Percentiles rank a stretch among this genome's conserved stretches.
Conservation (phyloP, 2,888 invertebrate genomes). For the Chorisops tibialis region DNA sequence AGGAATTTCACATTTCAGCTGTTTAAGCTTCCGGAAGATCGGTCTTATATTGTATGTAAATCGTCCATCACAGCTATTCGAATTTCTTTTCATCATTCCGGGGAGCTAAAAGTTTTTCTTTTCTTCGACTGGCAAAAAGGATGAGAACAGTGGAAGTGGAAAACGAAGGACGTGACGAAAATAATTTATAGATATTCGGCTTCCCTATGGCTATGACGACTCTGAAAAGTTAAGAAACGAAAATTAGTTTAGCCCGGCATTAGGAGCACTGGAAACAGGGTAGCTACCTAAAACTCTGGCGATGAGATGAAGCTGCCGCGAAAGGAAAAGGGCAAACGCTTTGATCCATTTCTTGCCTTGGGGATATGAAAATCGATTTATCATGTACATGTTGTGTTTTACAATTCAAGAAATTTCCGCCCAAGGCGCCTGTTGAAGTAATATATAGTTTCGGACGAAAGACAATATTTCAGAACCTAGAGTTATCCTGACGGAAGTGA, state of each 20-base stretch:
- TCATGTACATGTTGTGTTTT: slow-evolving; percentile 35
- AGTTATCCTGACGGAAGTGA: not conserved
- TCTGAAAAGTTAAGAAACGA: slow-evolving; percentile 34
- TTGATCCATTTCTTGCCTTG: slow-evolving; percentile 34
- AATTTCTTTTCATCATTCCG: slow-evolving; percentile 25
- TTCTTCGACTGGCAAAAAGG: slow-evolving; percentile 2
- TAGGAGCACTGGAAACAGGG: not conserved
- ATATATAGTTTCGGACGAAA: too few species aligned
- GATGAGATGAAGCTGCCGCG: slow-evolving; percentile 14
- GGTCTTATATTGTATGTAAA: slow-evolving; percentile 26
- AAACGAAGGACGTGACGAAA: slow-evolving; percentile 28
- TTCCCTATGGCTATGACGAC: slow-evolving; percentile 30
- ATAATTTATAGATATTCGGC: slow-evolving; percentile 27
- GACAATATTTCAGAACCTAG: not conserved
- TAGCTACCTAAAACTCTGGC: slow-evolving; percentile 5
- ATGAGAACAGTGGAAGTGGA: not conserved
- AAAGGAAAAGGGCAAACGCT: slow-evolving; percentile 29
- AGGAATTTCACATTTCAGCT: too few species aligned
- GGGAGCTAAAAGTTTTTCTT: slow-evolving; percentile 10
- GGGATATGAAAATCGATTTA: slow-evolving; percentile 34
- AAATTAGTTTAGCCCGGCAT: slow-evolving; percentile 31
- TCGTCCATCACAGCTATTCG: slow-evolving; percentile 25
- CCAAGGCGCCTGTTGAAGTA: slow-evolving; percentile 9
- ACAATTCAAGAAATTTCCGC: slow-evolving; percentile 34
- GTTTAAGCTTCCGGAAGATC: too few species aligned